phyloP scores from a whole-genome alignment of 1,140 invertebrate genomes.

The Streblospio benedicti region DNA sequence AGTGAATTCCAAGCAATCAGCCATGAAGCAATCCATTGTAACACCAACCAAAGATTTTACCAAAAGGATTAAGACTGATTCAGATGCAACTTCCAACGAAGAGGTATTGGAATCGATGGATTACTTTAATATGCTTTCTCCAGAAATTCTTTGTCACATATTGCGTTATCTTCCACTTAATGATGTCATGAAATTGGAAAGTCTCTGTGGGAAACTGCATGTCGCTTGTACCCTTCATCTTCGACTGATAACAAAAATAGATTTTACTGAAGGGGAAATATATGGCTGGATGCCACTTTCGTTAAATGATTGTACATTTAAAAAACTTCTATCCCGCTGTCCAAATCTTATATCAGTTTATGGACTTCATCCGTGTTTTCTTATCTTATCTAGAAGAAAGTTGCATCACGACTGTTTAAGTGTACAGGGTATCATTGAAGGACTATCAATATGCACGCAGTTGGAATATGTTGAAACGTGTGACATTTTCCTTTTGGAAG shows the following conservation, averaged over 20 bases:
- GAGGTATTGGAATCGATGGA: too few species aligned
- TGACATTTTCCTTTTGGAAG: constrained; percentile 31
- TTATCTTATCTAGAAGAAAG: constrained; percentile 24
- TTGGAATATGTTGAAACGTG: constrained; percentile 32
- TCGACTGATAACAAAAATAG: constrained; percentile 21
- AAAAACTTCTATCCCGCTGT: neutral
- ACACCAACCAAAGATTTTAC: too few species aligned
- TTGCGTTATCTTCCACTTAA: constrained; percentile 22
- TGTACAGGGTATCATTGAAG: constrained; percentile 33
- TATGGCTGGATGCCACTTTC: constrained; percentile 26
- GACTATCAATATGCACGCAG: constrained; percentile 22
- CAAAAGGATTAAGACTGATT: too few species aligned
- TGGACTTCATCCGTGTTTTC: constrained; percentile 28
- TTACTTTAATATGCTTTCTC: constrained; percentile 20
- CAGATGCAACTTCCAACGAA: too few species aligned
- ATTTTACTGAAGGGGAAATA: constrained; percentile 26
- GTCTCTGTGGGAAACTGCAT: constrained; percentile 22
- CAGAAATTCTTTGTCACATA: constrained; percentile 26
- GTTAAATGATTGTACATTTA: constrained; percentile 28
- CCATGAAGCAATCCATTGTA: too few species aligned
- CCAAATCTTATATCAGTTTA: constrained; percentile 27
- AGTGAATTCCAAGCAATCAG: too few species aligned
- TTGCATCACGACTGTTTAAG: constrained; percentile 23
- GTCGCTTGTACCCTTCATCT: constrained; percentile 26
- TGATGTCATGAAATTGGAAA: constrained; percentile 26